A percentile compares a stretch with the other conserved stretches of the same genome.
phyloP scores from a whole-genome alignment of 2,113 vertebrate genomes.

The Orthonyx spaldingii region DNA sequence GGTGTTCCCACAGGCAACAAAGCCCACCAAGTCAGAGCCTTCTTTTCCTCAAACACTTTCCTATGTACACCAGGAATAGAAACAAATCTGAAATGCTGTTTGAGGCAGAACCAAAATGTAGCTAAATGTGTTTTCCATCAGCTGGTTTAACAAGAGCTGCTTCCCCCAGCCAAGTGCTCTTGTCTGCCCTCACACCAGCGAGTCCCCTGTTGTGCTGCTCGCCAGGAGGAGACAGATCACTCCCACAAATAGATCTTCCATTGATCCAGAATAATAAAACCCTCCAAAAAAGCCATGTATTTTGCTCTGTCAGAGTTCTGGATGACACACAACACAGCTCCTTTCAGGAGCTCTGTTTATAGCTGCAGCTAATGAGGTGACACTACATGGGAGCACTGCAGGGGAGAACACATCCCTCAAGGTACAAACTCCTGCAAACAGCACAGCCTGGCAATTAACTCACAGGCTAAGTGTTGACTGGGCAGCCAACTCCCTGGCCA shows the following conservation, averaged over 20 bases:
- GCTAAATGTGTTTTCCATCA: not conserved
- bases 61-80: not conserved
- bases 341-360: not conserved
- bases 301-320: not conserved
- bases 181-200: not conserved
- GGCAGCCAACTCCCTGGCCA: not conserved
- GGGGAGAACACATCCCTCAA: not conserved
- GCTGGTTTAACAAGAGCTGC: not conserved
- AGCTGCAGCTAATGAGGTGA: not conserved
- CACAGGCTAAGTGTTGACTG: not conserved
- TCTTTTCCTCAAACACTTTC: not conserved
- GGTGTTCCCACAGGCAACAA: not conserved
- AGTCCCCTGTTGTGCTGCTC: not conserved
- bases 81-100: not conserved
- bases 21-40: not conserved
- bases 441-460: not conserved
- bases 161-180: not conserved
- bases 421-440: not conserved
- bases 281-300: not conserved
- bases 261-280: not conserved
- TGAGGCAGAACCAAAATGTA: not conserved
- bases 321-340: not conserved
- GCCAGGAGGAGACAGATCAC: not conserved
- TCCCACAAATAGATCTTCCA: not conserved
- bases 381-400: not conserved